Conservation (phyloP, 1,140 invertebrate genomes). For the Agrilus planipennis region DNA sequence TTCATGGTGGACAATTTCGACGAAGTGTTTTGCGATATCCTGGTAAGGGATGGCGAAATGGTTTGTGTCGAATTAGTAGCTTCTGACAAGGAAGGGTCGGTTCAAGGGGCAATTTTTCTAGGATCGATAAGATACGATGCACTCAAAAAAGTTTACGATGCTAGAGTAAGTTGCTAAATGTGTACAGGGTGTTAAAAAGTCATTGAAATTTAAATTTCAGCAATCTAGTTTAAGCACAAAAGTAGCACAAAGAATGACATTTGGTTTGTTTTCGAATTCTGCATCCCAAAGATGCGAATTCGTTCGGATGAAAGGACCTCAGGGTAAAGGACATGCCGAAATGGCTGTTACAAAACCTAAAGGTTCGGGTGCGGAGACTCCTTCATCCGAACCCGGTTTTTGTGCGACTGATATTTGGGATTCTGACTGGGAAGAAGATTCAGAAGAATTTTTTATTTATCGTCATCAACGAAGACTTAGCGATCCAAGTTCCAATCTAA, state of each 20-base stretch:
- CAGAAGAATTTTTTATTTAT: conserved; percentile 72
- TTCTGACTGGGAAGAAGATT: conserved; percentile 74
- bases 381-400: conserved; percentile 83
- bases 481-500: conserved; percentile 88
- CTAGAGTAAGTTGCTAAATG: conserved; percentile 56
- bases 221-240: conserved; percentile 89
- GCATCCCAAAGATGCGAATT: conserved; percentile 86
- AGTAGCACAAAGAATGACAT: conserved; percentile 92
- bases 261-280: conserved; percentile 74
- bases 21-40: conserved; percentile 93
- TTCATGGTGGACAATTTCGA: conserved; percentile 99
- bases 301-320: conserved; percentile 93
- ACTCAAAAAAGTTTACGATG: conserved; percentile 92
- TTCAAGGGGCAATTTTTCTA: conserved; percentile 89
- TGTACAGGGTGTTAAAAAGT: too few species aligned
- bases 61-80: conserved; percentile 96
- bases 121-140: conserved; percentile 96
- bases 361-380: conserved; percentile 84
- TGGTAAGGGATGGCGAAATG: conserved; percentile 95
- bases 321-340: conserved; percentile 93
- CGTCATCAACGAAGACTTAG: conserved; percentile 73
- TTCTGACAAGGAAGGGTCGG: conserved; percentile 65
- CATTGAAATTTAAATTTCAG: conserved; percentile 32
- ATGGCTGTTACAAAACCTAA: conserved; percentile 93
- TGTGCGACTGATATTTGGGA: conserved; percentile 77